These are phyloP conservation scores for Passer montanus DNA, from an alignment of 2,113 vertebrate genomes.

Conservation along the genomic window DNA sequence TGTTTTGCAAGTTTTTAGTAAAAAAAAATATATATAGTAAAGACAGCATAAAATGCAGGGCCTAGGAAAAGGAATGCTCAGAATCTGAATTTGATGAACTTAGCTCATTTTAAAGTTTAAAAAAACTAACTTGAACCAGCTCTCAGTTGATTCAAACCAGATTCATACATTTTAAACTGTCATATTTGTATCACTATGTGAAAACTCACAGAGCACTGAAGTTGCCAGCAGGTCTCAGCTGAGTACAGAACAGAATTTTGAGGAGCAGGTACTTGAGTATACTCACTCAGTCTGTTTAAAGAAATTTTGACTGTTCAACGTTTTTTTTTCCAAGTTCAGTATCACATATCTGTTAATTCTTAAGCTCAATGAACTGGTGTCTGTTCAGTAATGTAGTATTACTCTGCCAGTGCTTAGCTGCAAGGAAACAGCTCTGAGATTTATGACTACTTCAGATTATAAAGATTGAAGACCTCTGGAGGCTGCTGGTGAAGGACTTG, in stretches of 20 bases:
- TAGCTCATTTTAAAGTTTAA: not conserved
- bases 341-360: not conserved
- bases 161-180: not conserved
- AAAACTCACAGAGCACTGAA: not conserved
- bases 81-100: not conserved
- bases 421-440: not conserved
- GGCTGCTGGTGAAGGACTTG: not conserved
- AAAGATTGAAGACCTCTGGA: not conserved
- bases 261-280: not conserved
- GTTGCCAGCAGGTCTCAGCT: not conserved
- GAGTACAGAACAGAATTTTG: not conserved
- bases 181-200: rapidly evolving
- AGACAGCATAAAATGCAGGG: not conserved
- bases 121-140: not conserved
- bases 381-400: not conserved
- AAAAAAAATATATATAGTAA: not conserved
- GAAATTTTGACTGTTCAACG: not conserved
- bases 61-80: not conserved
- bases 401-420: not conserved
- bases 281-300: not conserved
- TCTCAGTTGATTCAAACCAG: not conserved
- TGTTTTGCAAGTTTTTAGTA: not conserved
- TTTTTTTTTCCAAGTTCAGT: not conserved
- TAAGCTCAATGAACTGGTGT: not conserved
- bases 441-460: not conserved